Base-by-base conservation (phyloP, 2,113 vertebrate species). In the Dicerorhinus sumatrensis region DNA sequence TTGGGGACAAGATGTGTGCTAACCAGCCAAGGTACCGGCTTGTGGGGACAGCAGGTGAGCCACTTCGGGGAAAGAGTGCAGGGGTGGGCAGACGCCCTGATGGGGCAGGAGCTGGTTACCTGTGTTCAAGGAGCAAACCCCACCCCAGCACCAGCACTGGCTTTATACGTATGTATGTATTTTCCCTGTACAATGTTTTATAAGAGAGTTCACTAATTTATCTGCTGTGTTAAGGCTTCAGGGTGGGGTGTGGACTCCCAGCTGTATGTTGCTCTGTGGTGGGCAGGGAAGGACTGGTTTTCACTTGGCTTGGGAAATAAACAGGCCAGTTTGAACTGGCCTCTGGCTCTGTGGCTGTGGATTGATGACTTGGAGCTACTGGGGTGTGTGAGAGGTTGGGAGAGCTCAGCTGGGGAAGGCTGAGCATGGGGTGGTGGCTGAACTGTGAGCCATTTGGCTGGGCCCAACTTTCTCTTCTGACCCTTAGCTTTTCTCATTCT, bases 251-350 rank as follows among this genome's bases (percentile, higher is more conserved):
- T 79, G 93, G 54, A 31, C 60, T 79, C 79, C 62, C n/a, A n/a
- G 73, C 87, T 88, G 31, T 36, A 4, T 60, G 29, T 77, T 33
- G 70, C 86, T 77, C 86, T 77, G 83, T 51, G 51, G 56, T 63
- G 56, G 75, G 86, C 11, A 39, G 72, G 33, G 48, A 69, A 82
- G 63, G 96, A 48, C 39, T 56, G 67, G 76, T 56, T 88, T 33
- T 97, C 79, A 8, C 85, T 87, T 82, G 84, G 67, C 72, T 31
- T 94, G 84, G 80, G 94, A 97, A 98, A 96, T 93, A 92, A 97
- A 96, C 31, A 58, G 73, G 96, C 81, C 84, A 56, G 96, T 93
- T 90, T 70, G 73, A 62, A 88, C 63, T 89, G 90, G 95, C 90
- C 73, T 94, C 80, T 81, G 21, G 96, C 51, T 94, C 63, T 46